Base-by-base conservation (phyloP, 2,888 invertebrate species). In the Drosophila bunnanda region DNA sequence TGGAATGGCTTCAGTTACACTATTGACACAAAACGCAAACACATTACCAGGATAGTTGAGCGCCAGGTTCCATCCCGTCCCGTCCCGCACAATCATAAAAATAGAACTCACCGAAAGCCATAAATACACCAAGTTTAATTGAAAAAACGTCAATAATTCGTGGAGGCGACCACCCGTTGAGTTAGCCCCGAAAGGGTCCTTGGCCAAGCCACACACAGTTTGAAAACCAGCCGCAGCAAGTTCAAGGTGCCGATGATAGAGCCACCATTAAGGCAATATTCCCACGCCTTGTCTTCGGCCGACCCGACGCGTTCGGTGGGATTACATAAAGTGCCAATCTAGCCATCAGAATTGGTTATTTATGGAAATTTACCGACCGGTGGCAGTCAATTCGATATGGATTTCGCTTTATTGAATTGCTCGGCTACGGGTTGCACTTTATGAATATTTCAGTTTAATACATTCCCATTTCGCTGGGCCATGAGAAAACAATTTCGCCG, bases 1-100 rank as follows among this genome's bases (percentile, higher is more conserved):
- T 62, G 62, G 43, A 61, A 48, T 60, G 68, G 80, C 43, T 79
- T 70, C 60, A 50, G 62, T 78, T 73, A 79, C 79, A 70, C 46
- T 82, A 74, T 82, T 87, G 79, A 81, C 85, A 70, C 46, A 61
- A 22, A 28, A 60, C 58, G 59, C 52, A 57, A 41, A 36, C 65
- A 64, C 62, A 64, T 36, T 52, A 52, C 50, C 32, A 34, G 50
- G 50, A 34, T 52, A 52, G 50, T 34, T 52, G 17, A 15, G 32
- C 20, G 50, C 32, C 20, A 9, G 9, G 32, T 20, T 4, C 22
- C 8, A 43, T 22, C 28, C 36, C 38, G 44, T 36, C 20, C 30
- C 39, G 20, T 34, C 57, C 53, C 59, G 46, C 54, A 41, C 36
- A 36, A 39, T 41, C 52, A 70, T 65, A 65, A 64, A 80, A 80